These are phyloP conservation scores for Nemotelus nigrinus DNA, from an alignment of 2,888 invertebrate species.

Conservation along the genomic window DNA sequence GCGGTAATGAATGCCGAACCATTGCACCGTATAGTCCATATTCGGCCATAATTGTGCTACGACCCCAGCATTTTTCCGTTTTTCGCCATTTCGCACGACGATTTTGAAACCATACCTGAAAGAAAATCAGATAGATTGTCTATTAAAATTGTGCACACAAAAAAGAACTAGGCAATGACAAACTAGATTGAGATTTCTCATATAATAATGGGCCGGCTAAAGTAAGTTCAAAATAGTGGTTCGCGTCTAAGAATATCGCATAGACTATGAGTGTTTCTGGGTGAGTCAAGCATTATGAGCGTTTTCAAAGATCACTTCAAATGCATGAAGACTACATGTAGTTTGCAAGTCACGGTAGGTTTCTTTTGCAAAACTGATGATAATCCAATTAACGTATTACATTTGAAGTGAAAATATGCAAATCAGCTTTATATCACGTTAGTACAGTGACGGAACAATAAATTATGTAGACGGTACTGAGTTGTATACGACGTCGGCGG, in stretches of 20 bases:
- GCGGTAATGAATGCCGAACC: slow-evolving; percentile 97
- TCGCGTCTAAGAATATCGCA: too few species aligned
- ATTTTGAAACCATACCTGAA: slow-evolving; percentile 96
- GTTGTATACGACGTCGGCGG: neutral
- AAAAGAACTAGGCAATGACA: slow-evolving; percentile 35
- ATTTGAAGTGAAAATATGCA: slow-evolving; percentile 41
- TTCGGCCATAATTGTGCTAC: slow-evolving; percentile 99
- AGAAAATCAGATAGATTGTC: slow-evolving; percentile 51
- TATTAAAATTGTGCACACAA: slow-evolving; percentile 38
- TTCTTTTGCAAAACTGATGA: slow-evolving; percentile 19
- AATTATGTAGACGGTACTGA: slow-evolving; percentile 6
- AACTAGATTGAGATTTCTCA: too few species aligned
- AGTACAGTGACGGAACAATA: neutral
- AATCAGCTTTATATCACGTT: slow-evolving; percentile 34
- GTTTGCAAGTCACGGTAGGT: neutral
- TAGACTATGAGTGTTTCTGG: too few species aligned
- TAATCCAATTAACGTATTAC: slow-evolving; percentile 42
- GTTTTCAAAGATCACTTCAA: too few species aligned
- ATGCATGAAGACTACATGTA: too few species aligned
- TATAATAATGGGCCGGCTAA: too few species aligned
- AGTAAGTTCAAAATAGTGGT: too few species aligned
- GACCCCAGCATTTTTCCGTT: slow-evolving; percentile 99
- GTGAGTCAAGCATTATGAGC: too few species aligned
- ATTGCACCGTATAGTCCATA: slow-evolving; percentile 99
- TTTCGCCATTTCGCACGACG: slow-evolving; percentile 99